Evolutionary conservation across 2,113 vertebrate genomes (phyloP).

Genomic region (Actinemys pallida): DNA sequence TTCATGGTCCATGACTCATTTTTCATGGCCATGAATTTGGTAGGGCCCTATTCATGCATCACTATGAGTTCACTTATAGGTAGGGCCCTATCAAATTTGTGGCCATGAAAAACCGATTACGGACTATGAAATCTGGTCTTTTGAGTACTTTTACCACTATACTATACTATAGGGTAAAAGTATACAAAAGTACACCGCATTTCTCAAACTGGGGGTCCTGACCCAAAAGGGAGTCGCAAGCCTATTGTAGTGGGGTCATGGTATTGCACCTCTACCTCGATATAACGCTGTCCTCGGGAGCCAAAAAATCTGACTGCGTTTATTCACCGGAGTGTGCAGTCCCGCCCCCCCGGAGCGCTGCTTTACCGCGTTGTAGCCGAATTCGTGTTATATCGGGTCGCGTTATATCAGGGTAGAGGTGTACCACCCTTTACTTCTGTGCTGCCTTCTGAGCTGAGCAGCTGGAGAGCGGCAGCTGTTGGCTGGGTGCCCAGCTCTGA

Average conservation of each 20-base stretch:
- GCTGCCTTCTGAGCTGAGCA: neutral
- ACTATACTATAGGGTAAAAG: neutral
- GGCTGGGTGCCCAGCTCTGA: neutral
- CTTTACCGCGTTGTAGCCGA: too few species aligned
- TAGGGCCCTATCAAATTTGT: neutral
- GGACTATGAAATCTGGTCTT: neutral
- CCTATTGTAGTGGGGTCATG: neutral
- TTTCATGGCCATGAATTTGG: too few species aligned
- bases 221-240: neutral
- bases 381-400: too few species aligned
- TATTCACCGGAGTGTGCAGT: too few species aligned
- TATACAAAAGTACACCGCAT: neutral
- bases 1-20: too few species aligned
- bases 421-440: neutral
- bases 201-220: neutral
- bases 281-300: too few species aligned
- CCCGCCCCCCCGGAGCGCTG: too few species aligned
- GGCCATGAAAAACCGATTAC: neutral
- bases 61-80: fast-evolving
- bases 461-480: neutral
- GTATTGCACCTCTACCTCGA: neutral
- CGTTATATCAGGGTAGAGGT: too few species aligned
- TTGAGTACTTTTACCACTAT: neutral
- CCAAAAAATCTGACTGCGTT: too few species aligned
- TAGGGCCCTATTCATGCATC: neutral